Conservation (phyloP, 2,113 vertebrate species). For the Pao palembangensis region DNA sequence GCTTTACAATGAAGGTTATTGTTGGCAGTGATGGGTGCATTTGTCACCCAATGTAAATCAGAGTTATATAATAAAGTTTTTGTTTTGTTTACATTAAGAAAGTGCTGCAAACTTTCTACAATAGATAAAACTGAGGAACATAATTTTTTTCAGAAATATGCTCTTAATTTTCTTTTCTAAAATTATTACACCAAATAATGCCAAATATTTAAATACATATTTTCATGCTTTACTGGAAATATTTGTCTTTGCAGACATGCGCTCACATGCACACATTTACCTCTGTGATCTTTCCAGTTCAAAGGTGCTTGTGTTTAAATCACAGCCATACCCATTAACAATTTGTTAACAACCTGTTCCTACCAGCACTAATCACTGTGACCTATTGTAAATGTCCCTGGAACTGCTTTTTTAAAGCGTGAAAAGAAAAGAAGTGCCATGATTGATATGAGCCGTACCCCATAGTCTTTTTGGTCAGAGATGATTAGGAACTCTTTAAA, state of each 20-base stretch:
- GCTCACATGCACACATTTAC: slow-evolving; percentile 4
- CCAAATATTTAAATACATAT: slow-evolving; percentile 1
- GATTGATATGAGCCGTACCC: too few species aligned
- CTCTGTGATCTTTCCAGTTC: slow-evolving; percentile 1
- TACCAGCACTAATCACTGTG: slow-evolving; percentile 22
- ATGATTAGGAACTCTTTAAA: too few species aligned
- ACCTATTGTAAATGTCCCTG: slow-evolving; percentile 15
- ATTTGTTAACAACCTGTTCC: slow-evolving; percentile 38
- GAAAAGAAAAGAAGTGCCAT: background rate
- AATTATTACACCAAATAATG: background rate
- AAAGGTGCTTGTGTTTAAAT: slow-evolving; percentile 42
- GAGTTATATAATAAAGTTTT: slow-evolving; percentile 12
- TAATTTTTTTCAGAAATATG: slow-evolving; percentile 6
- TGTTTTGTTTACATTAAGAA: slow-evolving; percentile 8
- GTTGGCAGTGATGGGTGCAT: slow-evolving; percentile 32
- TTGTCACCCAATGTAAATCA: slow-evolving; percentile 34
- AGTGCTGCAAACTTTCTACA: background rate
- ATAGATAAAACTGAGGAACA: background rate
- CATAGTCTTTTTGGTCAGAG: too few species aligned
- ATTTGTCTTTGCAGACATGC: background rate
- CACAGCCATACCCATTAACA: slow-evolving; percentile 17
- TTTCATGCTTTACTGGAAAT: background rate
- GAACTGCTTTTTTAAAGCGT: background rate
- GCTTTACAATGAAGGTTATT: slow-evolving; percentile 50
- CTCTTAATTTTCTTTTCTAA: background rate